Percentiles rank a stretch among this genome's conserved stretches.
These are phyloP conservation scores for Oxyura jamaicensis DNA, from an alignment of 2,113 vertebrate genomes.

Conservation along the genomic window DNA sequence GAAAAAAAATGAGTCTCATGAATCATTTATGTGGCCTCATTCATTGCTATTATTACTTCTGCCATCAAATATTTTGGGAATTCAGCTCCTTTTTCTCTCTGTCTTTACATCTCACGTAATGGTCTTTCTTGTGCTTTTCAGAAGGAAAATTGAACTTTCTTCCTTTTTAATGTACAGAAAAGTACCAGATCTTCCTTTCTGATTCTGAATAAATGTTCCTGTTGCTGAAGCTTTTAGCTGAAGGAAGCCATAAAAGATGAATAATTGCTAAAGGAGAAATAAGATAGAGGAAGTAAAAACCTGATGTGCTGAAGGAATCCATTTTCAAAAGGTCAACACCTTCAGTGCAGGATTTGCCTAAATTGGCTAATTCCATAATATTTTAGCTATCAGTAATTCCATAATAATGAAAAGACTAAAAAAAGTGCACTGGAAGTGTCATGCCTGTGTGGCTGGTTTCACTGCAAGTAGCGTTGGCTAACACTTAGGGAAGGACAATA, in stretches of 20 bases:
- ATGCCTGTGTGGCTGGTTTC: neutral
- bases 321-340: constrained; percentile 61
- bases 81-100: constrained; percentile 53
- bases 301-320: constrained; percentile 22
- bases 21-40: constrained; percentile 64
- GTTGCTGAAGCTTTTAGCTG: constrained; percentile 49
- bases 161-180: constrained; percentile 60
- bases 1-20: constrained; percentile 58
- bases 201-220: constrained; percentile 57
- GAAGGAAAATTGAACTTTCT: constrained; percentile 68
- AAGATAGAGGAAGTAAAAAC: constrained; percentile 47
- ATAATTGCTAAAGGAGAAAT: constrained; percentile 59
- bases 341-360: constrained; percentile 37
- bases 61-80: constrained; percentile 69
- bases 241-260: constrained; percentile 63
- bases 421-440: neutral
- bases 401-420: neutral
- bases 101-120: constrained; percentile 60
- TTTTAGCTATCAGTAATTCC: constrained; percentile 43
- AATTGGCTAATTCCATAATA: constrained; percentile 29
- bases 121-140: constrained; percentile 63
- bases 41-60: constrained; percentile 66
- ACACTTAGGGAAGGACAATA: neutral
- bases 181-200: constrained; percentile 60
- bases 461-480: neutral